Evolutionary conservation across 2,888 invertebrate species (phyloP), one percentile per base, ranked within the genome.

Genomic region (Agrotis segetum): DNA sequence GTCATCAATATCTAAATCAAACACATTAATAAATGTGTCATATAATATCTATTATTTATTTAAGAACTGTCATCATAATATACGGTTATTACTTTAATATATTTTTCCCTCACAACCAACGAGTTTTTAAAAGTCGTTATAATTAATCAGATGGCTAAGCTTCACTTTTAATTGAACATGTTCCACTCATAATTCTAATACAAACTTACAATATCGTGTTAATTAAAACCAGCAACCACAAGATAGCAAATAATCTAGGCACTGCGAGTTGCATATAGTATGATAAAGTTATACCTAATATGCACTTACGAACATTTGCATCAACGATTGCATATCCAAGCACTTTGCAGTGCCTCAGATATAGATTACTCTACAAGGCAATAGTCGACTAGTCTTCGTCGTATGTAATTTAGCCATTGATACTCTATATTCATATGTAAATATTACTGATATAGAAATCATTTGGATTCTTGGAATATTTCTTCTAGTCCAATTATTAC

Each of bases 1-100:
- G 19, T 60, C 58, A 62, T 65, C n/a, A 62, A 50, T 3, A 47
- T 61, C n/a, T 70, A 44, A 49, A 82, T 75, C 19, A 70, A 70
- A 16, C n/a, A 50, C 13, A 61, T 72, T 50, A 70, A 66, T 61
- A 44, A 29, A 1, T n/a, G 13, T 68, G 47, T 40, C 14, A 60
- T 46, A 62, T 71, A 56, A 62, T 58, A 34, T 50, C 1, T 59
- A 44, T 62, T 69, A 50, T 53, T 50, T 59, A 50, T 63, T 73
- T 73, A 61, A 67, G 53, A 74, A 65, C 77, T 83, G 83, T 82
- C 83, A 74, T 60, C 71, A 74, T 82, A 73, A 83, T 76, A 75
- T 78, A 86, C 71, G 82, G 78, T 85, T 79, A 85, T 86, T 77
- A 72, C 78, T 40, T 72, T 44, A 58, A 58, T 75, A 72, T 82